Percentiles rank a stretch among this genome's conserved stretches.
phyloP scores from a whole-genome alignment of 2,888 invertebrate genomes.

The Phymatocera aterrima region DNA sequence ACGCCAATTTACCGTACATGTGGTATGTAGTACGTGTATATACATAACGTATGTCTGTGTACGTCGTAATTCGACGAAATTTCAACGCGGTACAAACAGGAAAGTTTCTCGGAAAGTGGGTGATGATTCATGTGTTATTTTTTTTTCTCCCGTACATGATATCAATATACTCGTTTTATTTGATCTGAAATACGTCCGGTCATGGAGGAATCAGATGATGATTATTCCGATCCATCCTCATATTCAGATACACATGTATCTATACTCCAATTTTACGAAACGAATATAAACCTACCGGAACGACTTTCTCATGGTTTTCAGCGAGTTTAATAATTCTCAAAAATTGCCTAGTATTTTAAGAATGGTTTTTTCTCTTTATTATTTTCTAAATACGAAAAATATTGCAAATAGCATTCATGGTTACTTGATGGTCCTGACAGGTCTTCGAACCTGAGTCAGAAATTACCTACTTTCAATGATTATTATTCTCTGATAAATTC shows the following conservation, averaged over 20 bases:
- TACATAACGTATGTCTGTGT: neutral
- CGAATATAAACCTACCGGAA: neutral
- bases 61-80: slow-evolving; percentile 31
- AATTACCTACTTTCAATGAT: neutral
- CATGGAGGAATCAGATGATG: neutral
- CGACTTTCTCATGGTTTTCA: neutral
- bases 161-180: neutral
- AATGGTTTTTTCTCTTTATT: too few relatives aligned
- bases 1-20: neutral
- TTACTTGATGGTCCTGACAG: neutral
- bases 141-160: neutral
- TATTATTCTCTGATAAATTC: neutral
- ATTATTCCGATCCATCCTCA: neutral
- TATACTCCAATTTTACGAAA: neutral
- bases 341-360: too few relatives aligned
- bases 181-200: neutral
- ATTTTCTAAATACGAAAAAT: too few relatives aligned
- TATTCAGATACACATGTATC: too few relatives aligned
- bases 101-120: slow-evolving; percentile 15
- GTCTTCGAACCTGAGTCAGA: neutral
- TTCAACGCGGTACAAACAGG: slow-evolving; percentile 33
- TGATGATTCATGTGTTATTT: slow-evolving; percentile 28
- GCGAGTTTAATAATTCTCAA: neutral
- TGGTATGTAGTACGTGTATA: neutral
- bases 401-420: too few relatives aligned